phyloP scores from a whole-genome alignment of 2,113 vertebrate genomes.

The Bostrychus sinensis region DNA sequence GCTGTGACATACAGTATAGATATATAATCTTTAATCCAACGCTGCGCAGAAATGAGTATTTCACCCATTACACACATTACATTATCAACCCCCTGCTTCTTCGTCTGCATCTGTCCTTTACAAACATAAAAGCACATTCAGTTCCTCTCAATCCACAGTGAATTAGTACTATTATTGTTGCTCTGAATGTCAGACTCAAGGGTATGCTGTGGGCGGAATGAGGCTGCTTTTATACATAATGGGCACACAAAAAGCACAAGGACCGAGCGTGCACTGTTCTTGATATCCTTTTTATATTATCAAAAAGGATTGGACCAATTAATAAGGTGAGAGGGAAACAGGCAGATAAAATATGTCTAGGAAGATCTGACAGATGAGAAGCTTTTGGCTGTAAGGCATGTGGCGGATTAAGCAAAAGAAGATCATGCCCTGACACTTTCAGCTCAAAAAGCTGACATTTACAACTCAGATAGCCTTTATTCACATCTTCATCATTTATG shows the following conservation, averaged over 20 bases:
- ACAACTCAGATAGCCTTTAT: no score
- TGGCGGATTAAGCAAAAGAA: not conserved
- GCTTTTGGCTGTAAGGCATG: not conserved
- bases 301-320: conserved; percentile 1
- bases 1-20: no score
- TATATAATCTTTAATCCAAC: no score
- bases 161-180: conserved; percentile 11
- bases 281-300: conserved; percentile 16
- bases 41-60: no score
- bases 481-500: no score
- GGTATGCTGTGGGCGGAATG: conserved; percentile 2
- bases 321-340: conserved; percentile 11
- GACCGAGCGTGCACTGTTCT: conserved; percentile 14
- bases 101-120: not conserved
- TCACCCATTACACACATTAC: no score
- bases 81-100: not conserved
- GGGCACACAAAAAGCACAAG: conserved; percentile 30
- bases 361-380: no score
- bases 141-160: conserved; percentile 19
- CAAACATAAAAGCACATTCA: conserved; percentile 19
- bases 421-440: not conserved
- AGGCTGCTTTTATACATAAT: conserved; percentile 22
- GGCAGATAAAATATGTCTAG: no score
- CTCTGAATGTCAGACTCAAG: conserved; percentile 44
- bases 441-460: conserved; percentile 7